phyloP scores from a whole-genome alignment of 2,797 vertebrate genomes.

The Myotis daubentonii region DNA sequence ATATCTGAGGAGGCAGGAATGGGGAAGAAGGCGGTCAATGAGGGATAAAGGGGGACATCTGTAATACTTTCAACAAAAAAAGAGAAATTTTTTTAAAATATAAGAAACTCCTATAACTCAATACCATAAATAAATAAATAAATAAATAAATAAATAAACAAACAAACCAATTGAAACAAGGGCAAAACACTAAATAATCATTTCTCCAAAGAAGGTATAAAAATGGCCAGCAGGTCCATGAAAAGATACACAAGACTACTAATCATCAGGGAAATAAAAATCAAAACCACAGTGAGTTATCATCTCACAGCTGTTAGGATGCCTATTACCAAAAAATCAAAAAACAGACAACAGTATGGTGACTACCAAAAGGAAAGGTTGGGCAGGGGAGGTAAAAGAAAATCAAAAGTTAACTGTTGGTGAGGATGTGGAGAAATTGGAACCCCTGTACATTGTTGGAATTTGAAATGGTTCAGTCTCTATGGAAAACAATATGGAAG shows the following conservation, averaged over 20 bases:
- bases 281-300: not conserved
- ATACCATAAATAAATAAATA: not conserved
- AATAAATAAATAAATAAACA: not conserved
- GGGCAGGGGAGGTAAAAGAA: not conserved
- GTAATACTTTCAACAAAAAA: not conserved
- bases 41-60: not conserved
- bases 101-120: not conserved
- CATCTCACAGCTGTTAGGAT: not conserved
- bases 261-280: not conserved
- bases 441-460: not conserved
- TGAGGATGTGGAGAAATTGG: not conserved
- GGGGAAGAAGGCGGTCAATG: not conserved
- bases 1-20: not conserved
- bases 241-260: not conserved
- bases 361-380: not conserved
- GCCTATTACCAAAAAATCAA: not conserved
- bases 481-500: not conserved
- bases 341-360: not conserved
- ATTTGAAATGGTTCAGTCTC: not conserved
- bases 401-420: not conserved
- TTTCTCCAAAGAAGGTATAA: constrained; percentile 33
- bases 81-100: not conserved
- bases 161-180: not conserved
- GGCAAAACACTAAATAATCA: not conserved
- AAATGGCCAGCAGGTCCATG: not conserved